Evolutionary conservation across 30 jellyfish, hydroid and myxozoan species (phyloP), one percentile per base, ranked within the genome.

Genomic region (Turritopsis rubra): DNA sequence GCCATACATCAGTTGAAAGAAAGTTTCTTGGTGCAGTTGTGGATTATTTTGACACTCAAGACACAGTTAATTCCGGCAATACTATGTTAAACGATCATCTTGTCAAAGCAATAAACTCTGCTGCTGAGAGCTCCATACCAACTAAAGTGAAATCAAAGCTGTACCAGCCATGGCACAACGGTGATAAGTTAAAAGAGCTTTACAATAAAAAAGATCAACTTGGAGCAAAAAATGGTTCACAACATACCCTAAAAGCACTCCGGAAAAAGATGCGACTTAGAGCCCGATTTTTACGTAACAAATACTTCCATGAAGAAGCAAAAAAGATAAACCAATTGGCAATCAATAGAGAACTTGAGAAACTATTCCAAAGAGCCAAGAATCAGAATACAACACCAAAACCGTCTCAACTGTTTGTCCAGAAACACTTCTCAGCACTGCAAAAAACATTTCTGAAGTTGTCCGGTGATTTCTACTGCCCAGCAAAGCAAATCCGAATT

Each of bases 361-460:
- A 28, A 19, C 28, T 71, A 24, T 71, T 71, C 80, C 19, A 71
- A 16, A 20, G 80, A 71, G 80, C 80, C 23, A 71, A 71, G n/a
- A n/a, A n/a, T n/a, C n/a, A n/a, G n/a, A n/a, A n/a, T n/a, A n/a
- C n/a, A n/a, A n/a, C n/a, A n/a, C n/a, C n/a, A n/a, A n/a, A n/a
- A n/a, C n/a, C n/a, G n/a, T n/a, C n/a, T n/a, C n/a, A n/a, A n/a
- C n/a, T n/a, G n/a, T n/a, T n/a, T n/a, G n/a, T n/a, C n/a, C n/a
- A n/a, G n/a, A n/a, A n/a, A n/a, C n/a, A n/a, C n/a, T n/a, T n/a
- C n/a, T n/a, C n/a, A n/a, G n/a, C n/a, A n/a, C n/a, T n/a, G n/a
- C n/a, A n/a, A n/a, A n/a, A n/a, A n/a, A n/a, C n/a, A n/a, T n/a
- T n/a, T n/a, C n/a, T n/a, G n/a, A n/a, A n/a, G n/a, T n/a, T n/a